Evolutionary conservation across 2,113 vertebrate species (phyloP).

Genomic region (Plecturocebus donacophilus): DNA sequence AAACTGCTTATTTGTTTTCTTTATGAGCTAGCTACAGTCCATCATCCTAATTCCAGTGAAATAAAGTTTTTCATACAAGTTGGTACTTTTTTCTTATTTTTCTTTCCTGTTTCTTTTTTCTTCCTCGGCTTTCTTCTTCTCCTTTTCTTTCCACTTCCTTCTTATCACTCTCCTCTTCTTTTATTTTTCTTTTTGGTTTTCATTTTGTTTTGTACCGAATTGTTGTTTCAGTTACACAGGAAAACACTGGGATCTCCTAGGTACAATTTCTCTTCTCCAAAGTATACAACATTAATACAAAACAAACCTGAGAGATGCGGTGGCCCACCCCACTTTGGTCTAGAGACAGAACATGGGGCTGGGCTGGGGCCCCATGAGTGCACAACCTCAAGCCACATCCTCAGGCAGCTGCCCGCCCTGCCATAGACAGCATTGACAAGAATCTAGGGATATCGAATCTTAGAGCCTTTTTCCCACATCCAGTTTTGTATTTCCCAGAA

Average conservation of each 20-base stretch:
- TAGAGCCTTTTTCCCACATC: neutral
- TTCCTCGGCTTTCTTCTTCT: neutral
- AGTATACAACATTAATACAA: neutral
- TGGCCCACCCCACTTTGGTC: neutral
- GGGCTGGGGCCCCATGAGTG: neutral
- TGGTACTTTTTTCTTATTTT: neutral
- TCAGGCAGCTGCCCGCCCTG: neutral
- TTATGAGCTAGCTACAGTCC: neutral
- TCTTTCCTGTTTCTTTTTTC: neutral
- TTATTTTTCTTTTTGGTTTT: neutral
- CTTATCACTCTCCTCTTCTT: neutral
- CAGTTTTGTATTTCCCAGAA: neutral
- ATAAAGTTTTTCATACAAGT: neutral
- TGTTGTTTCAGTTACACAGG: neutral
- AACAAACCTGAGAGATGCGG: neutral
- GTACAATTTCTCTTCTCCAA: neutral
- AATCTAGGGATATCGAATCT: neutral
- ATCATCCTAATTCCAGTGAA: neutral
- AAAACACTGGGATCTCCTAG: neutral
- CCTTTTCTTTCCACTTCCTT: accelerated
- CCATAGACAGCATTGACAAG: neutral
- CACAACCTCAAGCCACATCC: neutral
- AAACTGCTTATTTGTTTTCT: neutral
- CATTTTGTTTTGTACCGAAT: neutral
- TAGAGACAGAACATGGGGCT: neutral